phyloP scores from a whole-genome alignment of 64 coral and sea anemone species.

The Cladopsammia gracilis region DNA sequence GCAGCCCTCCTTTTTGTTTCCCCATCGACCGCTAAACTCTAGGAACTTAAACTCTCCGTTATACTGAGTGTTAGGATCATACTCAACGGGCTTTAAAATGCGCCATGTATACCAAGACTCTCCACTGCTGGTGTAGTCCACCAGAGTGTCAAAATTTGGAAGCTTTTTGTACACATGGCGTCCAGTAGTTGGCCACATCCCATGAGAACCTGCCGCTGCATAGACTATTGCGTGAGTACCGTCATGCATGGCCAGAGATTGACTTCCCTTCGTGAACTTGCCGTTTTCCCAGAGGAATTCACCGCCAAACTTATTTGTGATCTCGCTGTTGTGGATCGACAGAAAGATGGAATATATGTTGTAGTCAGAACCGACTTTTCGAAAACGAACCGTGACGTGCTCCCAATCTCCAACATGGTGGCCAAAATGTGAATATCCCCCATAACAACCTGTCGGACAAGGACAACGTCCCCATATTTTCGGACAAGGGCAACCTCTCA shows the following conservation, averaged over 20 bases:
- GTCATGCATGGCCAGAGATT: neutral
- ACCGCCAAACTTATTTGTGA: slow-evolving; percentile 9
- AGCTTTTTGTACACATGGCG: neutral
- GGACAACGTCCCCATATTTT: neutral
- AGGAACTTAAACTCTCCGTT: slow-evolving; percentile 3
- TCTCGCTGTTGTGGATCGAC: neutral
- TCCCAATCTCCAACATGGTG: slow-evolving; percentile 17
- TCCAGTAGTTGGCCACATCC: neutral
- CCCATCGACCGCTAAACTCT: neutral
- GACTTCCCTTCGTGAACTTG: neutral
- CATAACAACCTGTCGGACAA: neutral
- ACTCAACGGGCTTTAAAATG: neutral
- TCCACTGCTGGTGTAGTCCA: neutral
- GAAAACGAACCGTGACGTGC: no score
- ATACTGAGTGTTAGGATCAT: neutral
- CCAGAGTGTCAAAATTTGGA: neutral
- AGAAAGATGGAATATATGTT: neutral
- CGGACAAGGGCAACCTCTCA: neutral
- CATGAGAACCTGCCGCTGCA: slow-evolving; percentile 8
- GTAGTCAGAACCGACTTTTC: neutral
- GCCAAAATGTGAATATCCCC: slow-evolving; percentile 33
- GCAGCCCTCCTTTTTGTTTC: slow-evolving; percentile 4
- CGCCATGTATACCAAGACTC: neutral
- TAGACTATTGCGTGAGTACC: slow-evolving; percentile 16
- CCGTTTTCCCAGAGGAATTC: neutral